Conservation (phyloP, 1,140 invertebrate species). For the Eumeta japonica region DNA sequence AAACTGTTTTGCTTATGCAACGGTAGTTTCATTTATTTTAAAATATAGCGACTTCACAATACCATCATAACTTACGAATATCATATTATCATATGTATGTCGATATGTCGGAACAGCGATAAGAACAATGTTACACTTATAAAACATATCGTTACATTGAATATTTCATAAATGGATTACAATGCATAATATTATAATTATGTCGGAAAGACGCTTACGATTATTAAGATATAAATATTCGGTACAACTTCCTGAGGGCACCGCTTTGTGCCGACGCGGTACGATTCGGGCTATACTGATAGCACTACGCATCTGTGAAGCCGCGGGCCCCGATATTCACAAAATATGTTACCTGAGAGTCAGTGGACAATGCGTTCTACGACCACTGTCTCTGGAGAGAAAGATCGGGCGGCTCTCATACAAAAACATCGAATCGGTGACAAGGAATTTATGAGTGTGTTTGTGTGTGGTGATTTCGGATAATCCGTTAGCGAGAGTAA, state of each 20-base stretch:
- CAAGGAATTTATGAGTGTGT: conserved; percentile 49
- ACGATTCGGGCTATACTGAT: conserved; percentile 52
- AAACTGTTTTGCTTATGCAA: conserved; percentile 53
- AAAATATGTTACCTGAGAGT: conserved; percentile 25
- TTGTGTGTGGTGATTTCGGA: conserved; percentile 33
- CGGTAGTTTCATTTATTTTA: conserved; percentile 56
- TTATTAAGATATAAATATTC: too few species aligned
- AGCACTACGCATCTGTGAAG: conserved; percentile 44
- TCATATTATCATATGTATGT: conserved; percentile 48
- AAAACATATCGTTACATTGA: conserved; percentile 35
- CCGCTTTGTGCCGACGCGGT: too few species aligned
- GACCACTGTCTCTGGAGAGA: conserved; percentile 26
- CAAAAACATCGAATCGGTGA: conserved; percentile 41
- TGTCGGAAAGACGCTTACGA: too few species aligned
- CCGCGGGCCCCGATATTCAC: conserved; percentile 21
- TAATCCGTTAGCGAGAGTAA: conserved; percentile 37
- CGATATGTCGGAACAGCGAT: conserved; percentile 55
- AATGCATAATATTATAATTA: too few species aligned
- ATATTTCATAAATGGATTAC: conserved; percentile 50
- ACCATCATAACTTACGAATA: too few species aligned
- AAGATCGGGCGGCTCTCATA: conserved; percentile 33
- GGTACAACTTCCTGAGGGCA: conserved; percentile 53
- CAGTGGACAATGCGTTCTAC: conserved; percentile 56
- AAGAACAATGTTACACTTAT: conserved; percentile 47
- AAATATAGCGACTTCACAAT: conserved; percentile 58